phyloP scores from a whole-genome alignment of 2,888 invertebrate species.

The Aleiodes alternator region DNA sequence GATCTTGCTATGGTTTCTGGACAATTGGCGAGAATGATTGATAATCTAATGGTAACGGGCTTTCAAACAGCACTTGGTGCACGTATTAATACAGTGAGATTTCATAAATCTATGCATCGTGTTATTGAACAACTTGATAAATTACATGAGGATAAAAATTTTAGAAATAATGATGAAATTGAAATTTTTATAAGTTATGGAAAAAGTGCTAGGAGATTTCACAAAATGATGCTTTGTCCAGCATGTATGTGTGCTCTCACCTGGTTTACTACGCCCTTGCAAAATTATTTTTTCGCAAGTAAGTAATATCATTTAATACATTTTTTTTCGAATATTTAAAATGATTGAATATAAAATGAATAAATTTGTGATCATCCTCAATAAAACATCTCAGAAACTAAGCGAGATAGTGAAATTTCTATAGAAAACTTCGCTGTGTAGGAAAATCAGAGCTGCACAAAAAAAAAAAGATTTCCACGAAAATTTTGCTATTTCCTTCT shows the following conservation, averaged over 20 bases:
- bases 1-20: slow-evolving; percentile 42
- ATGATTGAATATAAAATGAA: neutral
- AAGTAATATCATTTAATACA: slow-evolving; percentile 17
- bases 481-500: too few species aligned
- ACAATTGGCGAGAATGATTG: slow-evolving; percentile 26
- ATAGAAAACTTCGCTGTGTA: too few species aligned
- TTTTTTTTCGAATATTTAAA: neutral
- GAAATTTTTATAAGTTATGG: slow-evolving; percentile 51
- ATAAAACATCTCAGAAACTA: too few species aligned
- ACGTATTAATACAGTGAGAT: slow-evolving; percentile 8
- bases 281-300: slow-evolving; percentile 48
- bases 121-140: slow-evolving; percentile 20
- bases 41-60: slow-evolving; percentile 31
- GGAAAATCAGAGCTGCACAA: too few species aligned
- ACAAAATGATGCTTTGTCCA: slow-evolving; percentile 36
- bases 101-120: neutral
- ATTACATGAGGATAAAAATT: slow-evolving; percentile 36
- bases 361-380: too few species aligned
- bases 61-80: neutral
- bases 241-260: slow-evolving; percentile 23
- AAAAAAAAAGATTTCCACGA: too few species aligned
- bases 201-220: slow-evolving; percentile 45
- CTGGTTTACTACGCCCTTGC: slow-evolving; percentile 47
- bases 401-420: too few species aligned
- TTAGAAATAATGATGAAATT: slow-evolving; percentile 40